phyloP scores from a whole-genome alignment of 2,113 vertebrate species.

The Amphilophus citrinellus region DNA sequence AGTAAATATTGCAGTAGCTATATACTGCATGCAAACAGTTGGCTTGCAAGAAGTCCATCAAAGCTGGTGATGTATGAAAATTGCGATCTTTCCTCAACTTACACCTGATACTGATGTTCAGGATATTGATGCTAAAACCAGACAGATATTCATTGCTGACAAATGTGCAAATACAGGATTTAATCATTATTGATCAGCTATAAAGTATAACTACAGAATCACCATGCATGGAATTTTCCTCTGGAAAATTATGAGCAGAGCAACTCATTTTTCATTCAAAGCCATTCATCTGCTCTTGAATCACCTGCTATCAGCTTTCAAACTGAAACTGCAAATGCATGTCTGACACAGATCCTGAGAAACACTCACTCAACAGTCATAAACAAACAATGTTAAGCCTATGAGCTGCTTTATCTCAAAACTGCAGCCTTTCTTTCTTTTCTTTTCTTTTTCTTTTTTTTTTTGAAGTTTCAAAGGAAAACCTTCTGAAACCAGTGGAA shows the following conservation, averaged over 20 bases:
- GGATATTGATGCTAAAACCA: neutral
- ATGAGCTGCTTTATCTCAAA: neutral
- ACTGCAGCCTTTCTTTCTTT: rapidly evolving
- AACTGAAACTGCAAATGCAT: neutral
- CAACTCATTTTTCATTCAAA: neutral
- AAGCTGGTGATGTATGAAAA: neutral
- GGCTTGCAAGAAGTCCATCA: neutral
- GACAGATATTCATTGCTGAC: neutral
- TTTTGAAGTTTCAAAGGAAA: neutral
- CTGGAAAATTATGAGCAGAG: neutral
- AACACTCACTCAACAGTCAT: neutral
- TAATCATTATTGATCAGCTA: neutral
- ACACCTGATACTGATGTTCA: neutral
- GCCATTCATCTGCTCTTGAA: neutral
- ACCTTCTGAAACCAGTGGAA: neutral
- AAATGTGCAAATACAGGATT: neutral
- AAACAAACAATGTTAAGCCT: neutral
- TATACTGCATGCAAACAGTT: neutral
- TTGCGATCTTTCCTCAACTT: neutral
- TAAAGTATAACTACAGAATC: neutral
- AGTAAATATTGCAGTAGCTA: neutral
- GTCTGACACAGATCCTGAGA: too few relatives aligned
- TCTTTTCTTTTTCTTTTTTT: neutral
- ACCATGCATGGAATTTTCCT: neutral
- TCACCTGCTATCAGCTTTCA: neutral